A percentile compares a stretch with the other conserved stretches of the same genome.
Evolutionary conservation across 2,888 invertebrate genomes (phyloP).

Genomic region (Galeruca laticollis): DNA sequence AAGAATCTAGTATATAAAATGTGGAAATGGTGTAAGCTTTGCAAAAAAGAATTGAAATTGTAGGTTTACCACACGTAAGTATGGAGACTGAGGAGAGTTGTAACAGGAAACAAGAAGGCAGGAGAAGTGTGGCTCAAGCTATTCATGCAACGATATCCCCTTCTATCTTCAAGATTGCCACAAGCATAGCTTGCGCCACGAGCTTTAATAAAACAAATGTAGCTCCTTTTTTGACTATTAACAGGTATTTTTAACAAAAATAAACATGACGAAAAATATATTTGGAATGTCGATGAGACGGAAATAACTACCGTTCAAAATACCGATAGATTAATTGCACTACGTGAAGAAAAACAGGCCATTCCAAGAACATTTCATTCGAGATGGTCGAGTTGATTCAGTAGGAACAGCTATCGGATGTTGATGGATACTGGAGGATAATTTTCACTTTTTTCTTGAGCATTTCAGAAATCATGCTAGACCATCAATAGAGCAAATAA

Average conservation of each 20-base stretch:
- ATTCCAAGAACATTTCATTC: constrained; percentile 19
- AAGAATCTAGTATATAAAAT: no score
- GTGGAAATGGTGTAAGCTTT: no score
- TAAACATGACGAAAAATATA: constrained; percentile 12
- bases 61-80: no score
- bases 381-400: no score
- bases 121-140: constrained; percentile 20
- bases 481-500: background rate
- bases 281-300: constrained; percentile 29
- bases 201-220: constrained; percentile 24
- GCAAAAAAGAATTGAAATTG: no score
- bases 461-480: constrained; percentile 11
- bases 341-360: constrained; percentile 31
- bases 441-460: no score
- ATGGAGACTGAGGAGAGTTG: no score
- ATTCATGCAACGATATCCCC: constrained; percentile 18
- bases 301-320: constrained; percentile 27
- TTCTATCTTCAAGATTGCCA: constrained; percentile 15
- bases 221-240: constrained; percentile 5
- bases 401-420: no score
- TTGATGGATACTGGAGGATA: constrained; percentile 26
- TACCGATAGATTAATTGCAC: constrained; percentile 23
- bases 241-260: constrained; percentile 16
- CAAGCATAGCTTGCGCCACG: constrained; percentile 24
- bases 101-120: background rate